Base-by-base conservation (phyloP, 2,888 invertebrate genomes). In the Formica aserva region DNA sequence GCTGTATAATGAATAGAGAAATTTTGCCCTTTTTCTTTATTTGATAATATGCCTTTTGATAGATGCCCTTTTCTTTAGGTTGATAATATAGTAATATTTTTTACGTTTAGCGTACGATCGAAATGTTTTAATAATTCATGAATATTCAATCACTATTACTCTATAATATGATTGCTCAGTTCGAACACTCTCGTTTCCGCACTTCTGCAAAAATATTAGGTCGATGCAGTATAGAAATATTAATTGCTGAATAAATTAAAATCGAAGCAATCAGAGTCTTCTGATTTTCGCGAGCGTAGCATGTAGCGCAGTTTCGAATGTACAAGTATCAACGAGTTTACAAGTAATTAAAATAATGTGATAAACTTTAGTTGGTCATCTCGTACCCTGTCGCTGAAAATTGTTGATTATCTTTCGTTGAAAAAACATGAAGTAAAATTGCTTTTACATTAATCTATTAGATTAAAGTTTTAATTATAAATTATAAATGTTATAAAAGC, bases 321-420 rank as follows among this genome's bases (percentile, higher is more conserved):
- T 45, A 32, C n/a, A 13, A 26, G 15, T 29, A n/a, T 32, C 48
- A 32, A 65, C 65, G 48, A 60, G 15, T 38, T 78, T 57, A 35
- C 0, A 60, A 66, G 29, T 52, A 74, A 74, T 84, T 74, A 80
- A 18, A 26, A 35, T 0, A n/a, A 63, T 48, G n/a, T 29, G 82
- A 82, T 75, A 81, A 83, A 35, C 29, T 15, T 8, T 52, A 1
- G 45, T 62, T 85, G n/a, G 2, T 38, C 22, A 52, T 48, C 26
- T 48, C 55, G 35, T 71, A 57, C 60, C 32, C 67, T 72, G 76
- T 82, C 76, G 65, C 83, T 87, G 35, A 22, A 48, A 48, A 48
- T 48, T 48, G 41, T n/a, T 69, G 66, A 87, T 77, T 11, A 29
- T 6, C 35, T 26, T 65, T 65, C 11, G 15, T 5, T 76, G 15